These are phyloP conservation scores for Synergus japonicus DNA, from an alignment of 2,888 invertebrate genomes.

Conservation along the genomic window DNA sequence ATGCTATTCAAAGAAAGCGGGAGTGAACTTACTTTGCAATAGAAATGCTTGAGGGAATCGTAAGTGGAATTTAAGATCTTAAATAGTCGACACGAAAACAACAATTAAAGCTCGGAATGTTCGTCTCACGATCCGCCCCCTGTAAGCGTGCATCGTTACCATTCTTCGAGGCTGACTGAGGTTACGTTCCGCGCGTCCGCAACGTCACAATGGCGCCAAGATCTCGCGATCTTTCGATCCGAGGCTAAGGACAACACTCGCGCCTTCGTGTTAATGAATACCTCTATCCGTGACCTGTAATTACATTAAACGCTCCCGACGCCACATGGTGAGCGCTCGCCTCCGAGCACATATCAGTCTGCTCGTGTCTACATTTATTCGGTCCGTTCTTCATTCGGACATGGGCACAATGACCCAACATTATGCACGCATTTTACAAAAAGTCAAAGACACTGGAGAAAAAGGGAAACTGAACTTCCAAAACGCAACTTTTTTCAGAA, in stretches of 20 bases:
- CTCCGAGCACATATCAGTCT: slow-evolving; percentile 56
- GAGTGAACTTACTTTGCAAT: neutral
- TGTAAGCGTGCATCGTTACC: slow-evolving; percentile 14
- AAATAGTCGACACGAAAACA: slow-evolving; percentile 8
- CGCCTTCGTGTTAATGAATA: slow-evolving; percentile 59
- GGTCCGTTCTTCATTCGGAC: slow-evolving; percentile 49
- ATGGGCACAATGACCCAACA: slow-evolving; percentile 58
- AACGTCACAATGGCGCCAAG: slow-evolving; percentile 34
- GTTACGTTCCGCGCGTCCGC: slow-evolving; percentile 19
- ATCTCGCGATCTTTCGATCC: slow-evolving; percentile 44
- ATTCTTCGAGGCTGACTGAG: slow-evolving; percentile 19
- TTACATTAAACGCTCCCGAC: slow-evolving; percentile 58
- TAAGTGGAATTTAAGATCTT: neutral
- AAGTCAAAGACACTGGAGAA: slow-evolving; percentile 43
- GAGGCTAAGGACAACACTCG: slow-evolving; percentile 55
- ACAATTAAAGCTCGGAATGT: slow-evolving; percentile 21
- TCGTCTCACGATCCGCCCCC: neutral
- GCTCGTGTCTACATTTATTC: slow-evolving; percentile 49
- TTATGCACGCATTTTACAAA: slow-evolving; percentile 49
- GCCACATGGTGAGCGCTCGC: slow-evolving; percentile 58
- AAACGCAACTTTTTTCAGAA: slow-evolving; percentile 4
- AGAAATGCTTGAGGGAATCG: neutral
- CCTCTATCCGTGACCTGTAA: slow-evolving; percentile 59
- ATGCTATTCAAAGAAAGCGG: neutral
- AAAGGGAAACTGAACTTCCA: slow-evolving; percentile 16